Conservation (phyloP, 2,888 invertebrate species). For the Tetanocera ferruginea region DNA sequence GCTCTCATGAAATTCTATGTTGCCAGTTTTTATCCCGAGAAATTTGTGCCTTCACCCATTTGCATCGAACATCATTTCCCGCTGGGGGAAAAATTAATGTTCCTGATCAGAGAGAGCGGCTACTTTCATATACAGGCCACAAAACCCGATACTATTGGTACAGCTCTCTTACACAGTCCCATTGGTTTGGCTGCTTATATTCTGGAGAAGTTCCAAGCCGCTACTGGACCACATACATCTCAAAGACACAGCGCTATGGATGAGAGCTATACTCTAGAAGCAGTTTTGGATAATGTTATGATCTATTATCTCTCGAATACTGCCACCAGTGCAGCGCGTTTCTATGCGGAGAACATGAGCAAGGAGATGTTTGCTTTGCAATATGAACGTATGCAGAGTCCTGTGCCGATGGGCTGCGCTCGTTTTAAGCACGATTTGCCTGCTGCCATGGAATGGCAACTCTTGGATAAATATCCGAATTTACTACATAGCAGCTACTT, state of each 20-base stretch:
- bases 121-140: constrained; percentile 86
- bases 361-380: constrained; percentile 50
- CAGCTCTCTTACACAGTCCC: constrained; percentile 71
- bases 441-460: constrained; percentile 73
- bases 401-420: constrained; percentile 81
- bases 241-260: constrained; percentile 61
- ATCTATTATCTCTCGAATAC: constrained; percentile 82
- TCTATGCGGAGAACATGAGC: constrained; percentile 77
- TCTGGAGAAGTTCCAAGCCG: constrained; percentile 86
- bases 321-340: constrained; percentile 78
- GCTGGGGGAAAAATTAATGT: constrained; percentile 54
- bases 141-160: constrained; percentile 88
- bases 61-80: constrained; percentile 73
- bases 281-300: constrained; percentile 80
- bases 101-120: constrained; percentile 71
- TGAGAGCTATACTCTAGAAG: constrained; percentile 72
- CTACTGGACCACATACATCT: constrained; percentile 77
- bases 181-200: constrained; percentile 89
- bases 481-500: constrained; percentile 78
- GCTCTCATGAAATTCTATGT: constrained; percentile 67
- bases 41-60: constrained; percentile 70
- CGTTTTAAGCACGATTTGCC: constrained; percentile 79
- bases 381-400: constrained; percentile 73
- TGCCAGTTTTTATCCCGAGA: constrained; percentile 71
- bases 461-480: constrained; percentile 76